Percentiles rank a stretch among this genome's conserved stretches.
Evolutionary conservation across 2,797 vertebrate genomes (phyloP).

Genomic region (Sebastes melanostomus): DNA sequence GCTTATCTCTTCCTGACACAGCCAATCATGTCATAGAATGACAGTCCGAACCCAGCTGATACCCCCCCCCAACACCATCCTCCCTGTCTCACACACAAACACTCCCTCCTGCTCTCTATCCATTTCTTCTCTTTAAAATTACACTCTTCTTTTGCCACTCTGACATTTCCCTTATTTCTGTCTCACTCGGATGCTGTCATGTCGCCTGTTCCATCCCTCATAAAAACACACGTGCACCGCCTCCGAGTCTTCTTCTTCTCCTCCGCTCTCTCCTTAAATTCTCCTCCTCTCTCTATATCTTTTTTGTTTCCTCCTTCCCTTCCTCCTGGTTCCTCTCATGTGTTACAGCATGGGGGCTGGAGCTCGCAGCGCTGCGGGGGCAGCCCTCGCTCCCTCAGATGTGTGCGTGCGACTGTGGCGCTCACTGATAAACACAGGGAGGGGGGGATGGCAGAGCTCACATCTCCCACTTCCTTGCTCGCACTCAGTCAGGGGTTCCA

Average conservation of each 20-base stretch:
- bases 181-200: not conserved
- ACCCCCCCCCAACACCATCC: not conserved
- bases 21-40: constrained; percentile 72
- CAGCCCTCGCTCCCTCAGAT: constrained; percentile 54
- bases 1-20: constrained; percentile 77
- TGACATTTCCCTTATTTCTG: constrained; percentile 4
- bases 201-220: not conserved
- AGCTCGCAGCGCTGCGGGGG: constrained; percentile 54
- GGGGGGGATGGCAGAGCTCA: constrained; percentile 43
- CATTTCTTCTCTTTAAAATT: constrained; percentile 43
- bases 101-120: constrained; percentile 36
- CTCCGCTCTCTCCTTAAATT: constrained; percentile 7
- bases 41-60: constrained; percentile 67
- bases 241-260: constrained; percentile 7
- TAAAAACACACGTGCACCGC: constrained; percentile 9
- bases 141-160: not conserved
- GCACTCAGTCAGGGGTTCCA: constrained; percentile 52
- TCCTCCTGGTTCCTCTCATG: constrained; percentile 34
- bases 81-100: constrained; percentile 15
- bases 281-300: constrained; percentile 5
- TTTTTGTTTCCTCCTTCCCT: constrained; percentile 18
- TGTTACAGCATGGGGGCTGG: constrained; percentile 38
- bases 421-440: constrained; percentile 58
- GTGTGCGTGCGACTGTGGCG: constrained; percentile 49
- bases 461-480: constrained; percentile 46